Base-by-base conservation (phyloP, 2,888 invertebrate genomes). In the Panorpa germanica region DNA sequence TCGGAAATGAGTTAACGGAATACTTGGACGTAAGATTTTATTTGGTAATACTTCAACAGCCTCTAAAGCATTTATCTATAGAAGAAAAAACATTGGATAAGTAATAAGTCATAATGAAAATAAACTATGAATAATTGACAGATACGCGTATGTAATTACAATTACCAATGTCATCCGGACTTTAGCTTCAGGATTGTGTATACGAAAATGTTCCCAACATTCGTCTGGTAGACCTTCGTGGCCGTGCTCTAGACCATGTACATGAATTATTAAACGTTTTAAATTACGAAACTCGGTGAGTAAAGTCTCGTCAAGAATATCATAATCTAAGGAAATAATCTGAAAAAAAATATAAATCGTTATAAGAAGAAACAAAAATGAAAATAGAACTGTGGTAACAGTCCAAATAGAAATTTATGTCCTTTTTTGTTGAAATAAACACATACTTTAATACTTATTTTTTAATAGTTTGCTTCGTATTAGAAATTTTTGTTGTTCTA, bases 1-100 rank as follows among this genome's bases (percentile, higher is more conserved):
- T 44, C 73, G 67, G 29, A 78, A 59, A 48, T 75, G 73, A 13
- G 72, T 66, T 13, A 80, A 55, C 11, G 77, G 78, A 73, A 80
- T 73, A 33, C 65, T 59, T 25, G 63, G 63, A 39, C 64, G 63
- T 29, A 80, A 50, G 39, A 80, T 70, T 36, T 65, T 58, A 25
- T 57, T 50, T 34, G 74, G 62, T 38, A 77, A 51, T 35, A 61
- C 55, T 38, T 59, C 56, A 11, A 73, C 65, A 28, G 72, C 74
- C 41, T 67, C 65, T 39, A 68, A 69, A 17, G 76, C 73, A 48
- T 77, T 75, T 37, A 78, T 65, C 5, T 54, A 39, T 1, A 52
- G 44, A 12, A 52, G 41, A 40, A 52, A 46, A 33, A 54, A 40
- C 34, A 39, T 47, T 46, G 20, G 42, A 40, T 2, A 48, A 10